Conservation (phyloP, 2,888 invertebrate species). For the Rotaria magnacalcarata region DNA sequence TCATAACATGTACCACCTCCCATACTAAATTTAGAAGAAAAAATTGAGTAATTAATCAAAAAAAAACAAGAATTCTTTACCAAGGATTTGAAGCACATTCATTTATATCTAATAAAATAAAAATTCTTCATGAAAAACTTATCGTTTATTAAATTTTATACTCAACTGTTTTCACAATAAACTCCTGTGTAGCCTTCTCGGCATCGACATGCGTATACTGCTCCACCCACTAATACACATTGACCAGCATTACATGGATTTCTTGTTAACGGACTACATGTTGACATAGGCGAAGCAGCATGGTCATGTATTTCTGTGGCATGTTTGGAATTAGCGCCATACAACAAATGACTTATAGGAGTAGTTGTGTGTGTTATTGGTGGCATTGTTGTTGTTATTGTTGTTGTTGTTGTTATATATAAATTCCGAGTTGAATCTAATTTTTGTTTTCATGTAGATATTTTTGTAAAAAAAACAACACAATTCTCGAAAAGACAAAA, state of each 20-base stretch:
- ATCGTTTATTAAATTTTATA: background rate
- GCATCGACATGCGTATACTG: conserved; percentile 37
- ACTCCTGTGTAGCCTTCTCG: conserved; percentile 42
- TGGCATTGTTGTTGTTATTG: background rate
- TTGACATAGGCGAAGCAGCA: background rate
- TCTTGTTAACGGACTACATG: background rate
- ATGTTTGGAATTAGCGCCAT: background rate
- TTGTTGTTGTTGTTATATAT: no score
- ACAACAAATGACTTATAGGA: background rate
- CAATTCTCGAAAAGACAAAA: background rate
- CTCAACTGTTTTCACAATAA: conserved; percentile 44
- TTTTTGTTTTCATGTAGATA: background rate
- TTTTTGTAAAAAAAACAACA: no score
- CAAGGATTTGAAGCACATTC: conserved; percentile 47
- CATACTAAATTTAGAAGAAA: background rate
- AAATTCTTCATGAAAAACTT: background rate
- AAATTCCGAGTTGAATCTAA: background rate
- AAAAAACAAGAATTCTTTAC: background rate
- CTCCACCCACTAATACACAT: conserved; percentile 8
- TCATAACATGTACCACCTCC: conserved; percentile 44
- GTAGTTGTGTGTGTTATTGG: background rate
- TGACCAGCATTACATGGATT: conserved; percentile 38
- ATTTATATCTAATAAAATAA: conserved; percentile 39
- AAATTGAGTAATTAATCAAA: background rate
- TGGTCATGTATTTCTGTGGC: background rate